Evolutionary conservation across 2,888 invertebrate species (phyloP).

Genomic region (Hololepta plana): DNA sequence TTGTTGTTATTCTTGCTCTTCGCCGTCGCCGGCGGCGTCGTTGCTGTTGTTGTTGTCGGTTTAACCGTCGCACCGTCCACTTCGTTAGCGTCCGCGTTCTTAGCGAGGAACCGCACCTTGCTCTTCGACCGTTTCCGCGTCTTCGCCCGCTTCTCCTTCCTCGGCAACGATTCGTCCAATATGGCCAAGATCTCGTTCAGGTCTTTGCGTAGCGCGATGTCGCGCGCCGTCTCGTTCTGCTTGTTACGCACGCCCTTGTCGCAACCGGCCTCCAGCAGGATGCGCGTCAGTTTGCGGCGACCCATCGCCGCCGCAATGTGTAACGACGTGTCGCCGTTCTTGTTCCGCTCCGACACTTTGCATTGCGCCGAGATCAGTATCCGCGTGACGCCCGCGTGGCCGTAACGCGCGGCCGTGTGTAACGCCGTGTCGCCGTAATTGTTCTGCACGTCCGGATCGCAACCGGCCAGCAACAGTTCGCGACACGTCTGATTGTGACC

Average conservation of each 20-base stretch:
- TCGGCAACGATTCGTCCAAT: conserved; percentile 34
- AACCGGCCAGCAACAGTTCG: conserved; percentile 67
- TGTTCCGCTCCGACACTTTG: conserved; percentile 71
- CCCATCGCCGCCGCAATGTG: conserved; percentile 93
- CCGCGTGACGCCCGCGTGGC: conserved; percentile 88
- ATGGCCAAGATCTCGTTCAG: conserved; percentile 70
- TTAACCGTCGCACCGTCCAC: not conserved
- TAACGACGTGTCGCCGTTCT: conserved; percentile 88
- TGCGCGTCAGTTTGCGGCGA: conserved; percentile 73
- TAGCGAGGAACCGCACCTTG: conserved; percentile 22
- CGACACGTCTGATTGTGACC: conserved; percentile 91
- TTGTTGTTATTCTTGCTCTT: conserved; percentile 18
- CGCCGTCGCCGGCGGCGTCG: conserved; percentile 7
- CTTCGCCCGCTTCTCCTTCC: conserved; percentile 36
- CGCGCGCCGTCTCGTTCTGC: conserved; percentile 76
- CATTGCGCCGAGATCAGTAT: conserved; percentile 84
- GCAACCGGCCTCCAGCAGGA: conserved; percentile 75
- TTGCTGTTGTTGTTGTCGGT: conserved; percentile 1
- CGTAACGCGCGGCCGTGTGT: conserved; percentile 88
- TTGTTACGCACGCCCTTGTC: conserved; percentile 55
- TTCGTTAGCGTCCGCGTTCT: conserved; percentile 9
- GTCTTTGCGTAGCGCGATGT: conserved; percentile 77
- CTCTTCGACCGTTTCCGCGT: conserved; percentile 12
- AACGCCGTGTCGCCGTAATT: conserved; percentile 91
- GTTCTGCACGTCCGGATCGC: conserved; percentile 76